Conservation (phyloP, 1,140 invertebrate species). For the Macrotrachela quadricornifera region DNA sequence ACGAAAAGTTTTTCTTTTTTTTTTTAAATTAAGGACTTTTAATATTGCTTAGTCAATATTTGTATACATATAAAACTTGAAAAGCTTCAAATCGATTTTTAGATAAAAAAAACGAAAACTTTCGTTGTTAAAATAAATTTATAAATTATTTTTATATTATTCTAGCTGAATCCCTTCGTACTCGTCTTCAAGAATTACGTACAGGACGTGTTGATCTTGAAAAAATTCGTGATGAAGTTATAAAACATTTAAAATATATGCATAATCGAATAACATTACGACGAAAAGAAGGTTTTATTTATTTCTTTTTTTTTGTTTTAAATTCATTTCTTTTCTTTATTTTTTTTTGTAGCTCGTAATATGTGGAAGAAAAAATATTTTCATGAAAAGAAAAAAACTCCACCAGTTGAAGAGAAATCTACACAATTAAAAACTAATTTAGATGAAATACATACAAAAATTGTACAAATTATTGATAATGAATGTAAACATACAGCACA, state of each 20-base stretch:
- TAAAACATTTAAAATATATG: slow-evolving; percentile 4
- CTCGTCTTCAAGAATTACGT: neutral
- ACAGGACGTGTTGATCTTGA: neutral
- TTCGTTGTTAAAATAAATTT: too few relatives aligned
- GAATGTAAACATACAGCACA: slow-evolving; percentile 6
- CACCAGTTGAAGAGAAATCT: slow-evolving; percentile 28
- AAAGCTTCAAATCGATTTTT: too few relatives aligned
- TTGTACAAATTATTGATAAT: too few relatives aligned
- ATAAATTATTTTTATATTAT: too few relatives aligned
- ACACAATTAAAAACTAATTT: slow-evolving; percentile 19
- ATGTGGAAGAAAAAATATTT: slow-evolving; percentile 33
- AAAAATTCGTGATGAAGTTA: neutral
- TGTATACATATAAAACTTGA: too few relatives aligned
- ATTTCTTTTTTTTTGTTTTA: too few relatives aligned
- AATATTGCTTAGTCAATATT: too few relatives aligned
- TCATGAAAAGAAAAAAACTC: slow-evolving; percentile 31
- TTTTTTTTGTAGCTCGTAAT: slow-evolving; percentile 21
- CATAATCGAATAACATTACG: slow-evolving; percentile 1
- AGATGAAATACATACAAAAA: neutral
- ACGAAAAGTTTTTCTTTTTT: too few relatives aligned
- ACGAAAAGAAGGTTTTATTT: slow-evolving; percentile 8
- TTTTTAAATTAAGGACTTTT: too few relatives aligned
- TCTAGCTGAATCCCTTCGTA: too few relatives aligned
- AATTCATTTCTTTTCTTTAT: too few relatives aligned
- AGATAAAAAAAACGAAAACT: too few relatives aligned